These are phyloP conservation scores for Yponomeuta cagnagella DNA, from an alignment of 2,888 invertebrate genomes.

Conservation along the genomic window DNA sequence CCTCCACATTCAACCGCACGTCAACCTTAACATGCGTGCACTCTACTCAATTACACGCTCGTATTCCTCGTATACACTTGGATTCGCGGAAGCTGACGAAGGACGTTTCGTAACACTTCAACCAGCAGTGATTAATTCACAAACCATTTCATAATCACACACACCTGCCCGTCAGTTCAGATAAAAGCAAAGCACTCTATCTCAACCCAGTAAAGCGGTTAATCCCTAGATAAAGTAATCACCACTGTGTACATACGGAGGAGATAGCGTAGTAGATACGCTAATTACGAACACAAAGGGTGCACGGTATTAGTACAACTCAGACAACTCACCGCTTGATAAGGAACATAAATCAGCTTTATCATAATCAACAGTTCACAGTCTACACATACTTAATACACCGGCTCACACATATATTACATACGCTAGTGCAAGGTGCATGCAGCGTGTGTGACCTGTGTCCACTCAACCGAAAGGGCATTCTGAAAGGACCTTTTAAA, in stretches of 20 bases:
- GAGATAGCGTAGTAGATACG: constrained; percentile 2
- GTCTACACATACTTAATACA: background rate
- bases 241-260: background rate
- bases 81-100: no score
- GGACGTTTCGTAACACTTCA: background rate
- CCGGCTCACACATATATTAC: no score
- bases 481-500: no score
- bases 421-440: no score
- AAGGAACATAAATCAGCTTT: background rate
- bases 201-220: background rate
- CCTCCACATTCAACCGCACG: no score
- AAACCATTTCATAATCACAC: background rate
- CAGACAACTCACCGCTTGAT: background rate
- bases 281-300: constrained; percentile 13
- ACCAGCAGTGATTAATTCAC: background rate
- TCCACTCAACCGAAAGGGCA: no score
- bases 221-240: constrained; percentile 6
- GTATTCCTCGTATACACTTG: no score
- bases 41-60: no score
- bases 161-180: background rate
- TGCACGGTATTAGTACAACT: constrained; percentile 1
- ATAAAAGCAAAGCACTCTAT: background rate
- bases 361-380: background rate
- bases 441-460: no score
- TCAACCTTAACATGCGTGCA: no score